Evolutionary conservation across 1,140 invertebrate genomes (phyloP).

Genomic region (fruit fly (Drosophila melanogaster)): DNA sequence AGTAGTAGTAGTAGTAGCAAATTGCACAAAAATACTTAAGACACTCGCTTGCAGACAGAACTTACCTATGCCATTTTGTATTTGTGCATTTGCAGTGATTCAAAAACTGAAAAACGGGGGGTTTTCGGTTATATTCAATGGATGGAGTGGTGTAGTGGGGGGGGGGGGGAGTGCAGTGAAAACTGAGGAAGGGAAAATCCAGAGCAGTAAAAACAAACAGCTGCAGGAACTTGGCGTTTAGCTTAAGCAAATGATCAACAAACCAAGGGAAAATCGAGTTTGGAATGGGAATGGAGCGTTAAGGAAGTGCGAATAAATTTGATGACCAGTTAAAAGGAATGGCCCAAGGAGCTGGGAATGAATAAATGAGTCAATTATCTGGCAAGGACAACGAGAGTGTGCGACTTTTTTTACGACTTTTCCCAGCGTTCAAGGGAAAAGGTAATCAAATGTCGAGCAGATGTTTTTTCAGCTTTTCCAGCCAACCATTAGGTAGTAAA

Average conservation of each 20-base stretch:
- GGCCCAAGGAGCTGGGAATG: constrained; percentile 29
- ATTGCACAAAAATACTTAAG: constrained; percentile 82
- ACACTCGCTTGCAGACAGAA: constrained; percentile 42
- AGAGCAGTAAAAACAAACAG: constrained; percentile 60
- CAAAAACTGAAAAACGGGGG: constrained; percentile 51
- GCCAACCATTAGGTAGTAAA: constrained; percentile 30
- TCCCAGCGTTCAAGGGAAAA: neutral
- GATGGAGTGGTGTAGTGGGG: no score
- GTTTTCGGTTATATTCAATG: constrained; percentile 10
- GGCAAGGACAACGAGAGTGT: constrained; percentile 13
- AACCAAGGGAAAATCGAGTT: constrained; percentile 1
- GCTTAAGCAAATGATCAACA: constrained; percentile 68
- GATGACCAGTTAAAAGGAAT: constrained; percentile 62
- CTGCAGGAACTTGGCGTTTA: constrained; percentile 70
- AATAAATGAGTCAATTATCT: constrained; percentile 53
- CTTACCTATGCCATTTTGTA: constrained; percentile 48
- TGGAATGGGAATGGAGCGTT: neutral
- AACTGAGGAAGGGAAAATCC: constrained; percentile 5
- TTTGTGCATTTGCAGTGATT: constrained; percentile 71
- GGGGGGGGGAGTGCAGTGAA: constrained; percentile 16
- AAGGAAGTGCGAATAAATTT: constrained; percentile 60
- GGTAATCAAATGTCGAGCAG: constrained; percentile 29
- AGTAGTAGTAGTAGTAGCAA: constrained; percentile 35
- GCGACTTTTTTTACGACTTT: constrained; percentile 27
- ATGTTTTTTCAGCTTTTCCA: constrained; percentile 7